A percentile compares a stretch with the other conserved stretches of the same genome.
Evolutionary conservation across 2,113 vertebrate genomes (phyloP).

Genomic region (Emberiza fucata): DNA sequence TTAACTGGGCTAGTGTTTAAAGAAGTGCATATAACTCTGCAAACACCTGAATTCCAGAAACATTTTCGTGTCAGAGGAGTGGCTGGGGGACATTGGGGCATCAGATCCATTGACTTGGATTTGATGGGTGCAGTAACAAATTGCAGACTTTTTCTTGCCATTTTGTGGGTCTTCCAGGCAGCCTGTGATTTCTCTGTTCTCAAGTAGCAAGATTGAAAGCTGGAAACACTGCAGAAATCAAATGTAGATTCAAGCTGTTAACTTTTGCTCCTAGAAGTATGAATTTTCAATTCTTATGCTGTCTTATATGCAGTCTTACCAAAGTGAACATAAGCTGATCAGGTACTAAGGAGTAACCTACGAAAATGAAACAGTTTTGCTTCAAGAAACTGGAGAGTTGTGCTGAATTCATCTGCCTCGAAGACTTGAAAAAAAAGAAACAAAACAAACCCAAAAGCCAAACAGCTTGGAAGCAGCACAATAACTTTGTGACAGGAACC

Average conservation of each 20-base stretch:
- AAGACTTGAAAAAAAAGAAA: background rate
- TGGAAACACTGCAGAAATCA: background rate
- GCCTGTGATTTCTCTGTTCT: background rate
- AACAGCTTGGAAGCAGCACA: background rate
- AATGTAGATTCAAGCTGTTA: background rate
- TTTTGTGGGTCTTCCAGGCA: background rate
- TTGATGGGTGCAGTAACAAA: rapidly evolving
- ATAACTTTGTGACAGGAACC: background rate
- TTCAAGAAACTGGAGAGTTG: background rate
- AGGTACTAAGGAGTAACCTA: background rate
- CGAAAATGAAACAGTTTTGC: background rate
- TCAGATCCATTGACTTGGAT: background rate
- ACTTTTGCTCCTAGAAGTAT: background rate
- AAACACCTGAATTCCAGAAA: background rate
- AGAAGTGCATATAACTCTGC: background rate
- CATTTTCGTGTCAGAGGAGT: background rate
- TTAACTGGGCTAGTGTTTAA: background rate
- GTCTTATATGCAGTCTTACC: background rate
- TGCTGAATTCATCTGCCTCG: background rate
- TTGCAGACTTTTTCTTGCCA: background rate
- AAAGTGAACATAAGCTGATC: background rate
- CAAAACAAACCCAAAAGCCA: background rate
- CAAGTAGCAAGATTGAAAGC: background rate
- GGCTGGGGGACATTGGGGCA: background rate
- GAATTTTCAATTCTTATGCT: background rate